Evolutionary conservation across 2,797 vertebrate species (phyloP).

Genomic region (Eutrigla gurnardus): DNA sequence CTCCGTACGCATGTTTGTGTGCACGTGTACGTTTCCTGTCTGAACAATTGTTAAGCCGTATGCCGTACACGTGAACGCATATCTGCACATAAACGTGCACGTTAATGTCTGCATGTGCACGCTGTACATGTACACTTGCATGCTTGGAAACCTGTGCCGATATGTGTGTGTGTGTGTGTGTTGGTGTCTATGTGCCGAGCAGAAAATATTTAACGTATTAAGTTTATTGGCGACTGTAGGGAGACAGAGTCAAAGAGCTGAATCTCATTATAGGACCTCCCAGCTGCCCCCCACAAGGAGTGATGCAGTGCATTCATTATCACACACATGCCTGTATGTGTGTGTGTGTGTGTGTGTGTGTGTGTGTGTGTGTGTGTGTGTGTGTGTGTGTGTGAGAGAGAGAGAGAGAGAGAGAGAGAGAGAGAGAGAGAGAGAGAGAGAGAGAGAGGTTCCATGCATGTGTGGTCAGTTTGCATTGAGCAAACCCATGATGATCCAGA

Average conservation of each 20-base stretch:
- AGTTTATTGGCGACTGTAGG: conserved; percentile 85
- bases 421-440: neutral
- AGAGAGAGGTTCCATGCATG: conserved; percentile 19
- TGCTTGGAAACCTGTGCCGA: conserved; percentile 6
- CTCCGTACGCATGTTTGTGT: neutral
- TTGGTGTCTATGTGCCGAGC: conserved; percentile 16
- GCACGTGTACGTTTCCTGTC: neutral
- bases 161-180: neutral
- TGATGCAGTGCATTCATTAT: conserved; percentile 88
- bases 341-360: conserved; percentile 35
- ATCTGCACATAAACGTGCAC: neutral
- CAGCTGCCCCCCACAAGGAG: conserved; percentile 82
- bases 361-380: conserved; percentile 26
- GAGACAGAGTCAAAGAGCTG: conserved; percentile 76
- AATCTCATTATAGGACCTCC: conserved; percentile 87
- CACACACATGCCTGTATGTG: conserved; percentile 51
- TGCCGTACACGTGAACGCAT: neutral
- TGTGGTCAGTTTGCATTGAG: conserved; percentile 29
- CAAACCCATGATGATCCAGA: conserved; percentile 31
- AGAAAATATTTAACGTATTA: conserved; percentile 79
- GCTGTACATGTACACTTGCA: conserved; percentile 9
- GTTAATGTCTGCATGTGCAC: neutral
- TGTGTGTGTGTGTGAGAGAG: neutral
- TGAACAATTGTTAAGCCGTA: neutral
- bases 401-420: conserved; percentile 5